Conservation (phyloP, 2,888 invertebrate genomes). For the Autographa gamma region DNA sequence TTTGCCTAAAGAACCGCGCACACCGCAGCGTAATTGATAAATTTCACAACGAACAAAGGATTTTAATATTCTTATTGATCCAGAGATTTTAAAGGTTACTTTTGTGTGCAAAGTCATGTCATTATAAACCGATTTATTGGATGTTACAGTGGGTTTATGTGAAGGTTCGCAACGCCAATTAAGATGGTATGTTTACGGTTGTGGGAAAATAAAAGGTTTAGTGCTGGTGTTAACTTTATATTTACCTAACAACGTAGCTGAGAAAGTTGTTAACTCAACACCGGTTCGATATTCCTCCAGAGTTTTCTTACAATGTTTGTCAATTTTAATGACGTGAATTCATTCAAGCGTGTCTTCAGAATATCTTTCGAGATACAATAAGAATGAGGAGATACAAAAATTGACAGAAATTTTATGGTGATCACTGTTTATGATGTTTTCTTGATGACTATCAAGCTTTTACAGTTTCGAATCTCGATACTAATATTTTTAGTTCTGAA, state of each 20-base stretch:
- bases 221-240: not conserved
- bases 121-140: not conserved
- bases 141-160: not conserved
- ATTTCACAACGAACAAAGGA: not conserved
- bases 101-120: not conserved
- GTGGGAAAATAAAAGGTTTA: not conserved
- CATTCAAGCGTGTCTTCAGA: no score
- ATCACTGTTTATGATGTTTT: no score
- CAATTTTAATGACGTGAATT: not conserved
- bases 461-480: no score
- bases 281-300: not conserved
- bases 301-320: not conserved
- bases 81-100: not conserved
- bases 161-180: not conserved
- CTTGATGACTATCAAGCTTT: no score
- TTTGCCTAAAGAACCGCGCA: conserved; percentile 10
- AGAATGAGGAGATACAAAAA: no score
- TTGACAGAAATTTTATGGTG: no score
- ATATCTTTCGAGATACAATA: no score
- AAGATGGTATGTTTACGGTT: conserved; percentile 1
- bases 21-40: conserved; percentile 17
- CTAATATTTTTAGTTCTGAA: no score
- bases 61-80: not conserved
- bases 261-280: not conserved
- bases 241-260: not conserved